phyloP scores from a whole-genome alignment of 1,140 invertebrate genomes.

The Dufourea novaeangliae region DNA sequence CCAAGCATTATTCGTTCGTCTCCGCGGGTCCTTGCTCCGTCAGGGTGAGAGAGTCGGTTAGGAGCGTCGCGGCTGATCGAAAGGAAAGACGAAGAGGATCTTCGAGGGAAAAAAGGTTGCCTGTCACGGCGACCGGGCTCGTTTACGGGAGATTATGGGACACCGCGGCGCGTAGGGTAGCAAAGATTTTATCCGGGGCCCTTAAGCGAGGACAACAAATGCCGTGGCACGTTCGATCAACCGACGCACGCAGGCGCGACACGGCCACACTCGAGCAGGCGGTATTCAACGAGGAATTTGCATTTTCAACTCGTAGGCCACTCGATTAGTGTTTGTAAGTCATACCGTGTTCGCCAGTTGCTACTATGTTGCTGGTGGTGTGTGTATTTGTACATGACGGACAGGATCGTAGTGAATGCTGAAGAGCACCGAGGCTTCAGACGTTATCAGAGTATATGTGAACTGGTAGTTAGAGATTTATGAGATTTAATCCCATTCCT shows the following conservation, averaged over 20 bases:
- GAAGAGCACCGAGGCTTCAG: no score
- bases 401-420: no score
- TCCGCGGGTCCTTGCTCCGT: slow-evolving; percentile 42
- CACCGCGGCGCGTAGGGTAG: slow-evolving; percentile 50
- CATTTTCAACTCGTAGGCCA: slow-evolving; percentile 67
- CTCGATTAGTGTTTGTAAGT: slow-evolving; percentile 9
- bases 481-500: no score
- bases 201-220: slow-evolving; percentile 74
- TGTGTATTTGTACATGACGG: slow-evolving; percentile 21
- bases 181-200: slow-evolving; percentile 72
- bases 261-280: slow-evolving; percentile 56
- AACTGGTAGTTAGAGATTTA: no score
- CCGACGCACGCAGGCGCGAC: slow-evolving; percentile 62
- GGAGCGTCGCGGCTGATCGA: neutral
- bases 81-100: slow-evolving; percentile 31
- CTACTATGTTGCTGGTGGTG: slow-evolving; percentile 30
- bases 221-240: slow-evolving; percentile 76
- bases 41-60: neutral
- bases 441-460: no score
- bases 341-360: slow-evolving; percentile 5
- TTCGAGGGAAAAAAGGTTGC: slow-evolving; percentile 32
- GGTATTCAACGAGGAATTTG: slow-evolving; percentile 61
- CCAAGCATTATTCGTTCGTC: slow-evolving; percentile 54
- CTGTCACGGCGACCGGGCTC: slow-evolving; percentile 55
- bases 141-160: slow-evolving; percentile 72